A percentile compares a stretch with the other conserved stretches of the same genome.
Conservation (phyloP, 2,113 vertebrate genomes). For the Callopanchax toddi region DNA sequence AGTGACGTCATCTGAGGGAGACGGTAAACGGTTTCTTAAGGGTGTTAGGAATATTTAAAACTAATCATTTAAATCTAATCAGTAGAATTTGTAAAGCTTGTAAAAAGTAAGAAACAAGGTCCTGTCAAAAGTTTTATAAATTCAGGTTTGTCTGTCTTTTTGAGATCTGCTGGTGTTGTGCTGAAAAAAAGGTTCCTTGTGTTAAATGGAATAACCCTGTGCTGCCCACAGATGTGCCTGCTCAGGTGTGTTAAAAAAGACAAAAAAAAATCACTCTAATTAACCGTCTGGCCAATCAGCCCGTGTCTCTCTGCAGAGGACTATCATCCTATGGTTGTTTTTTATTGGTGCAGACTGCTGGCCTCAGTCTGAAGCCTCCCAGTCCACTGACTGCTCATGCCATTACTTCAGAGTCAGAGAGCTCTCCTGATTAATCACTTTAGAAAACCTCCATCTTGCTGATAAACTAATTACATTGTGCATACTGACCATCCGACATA, state of each 20-base stretch:
- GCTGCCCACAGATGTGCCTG: background rate
- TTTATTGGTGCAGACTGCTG: background rate
- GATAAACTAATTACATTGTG: constrained; percentile 80
- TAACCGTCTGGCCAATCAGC: background rate
- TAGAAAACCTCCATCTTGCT: constrained; percentile 71
- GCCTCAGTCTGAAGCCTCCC: constrained; percentile 5
- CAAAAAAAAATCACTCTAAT: background rate
- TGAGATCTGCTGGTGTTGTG: no score
- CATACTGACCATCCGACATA: constrained; percentile 74
- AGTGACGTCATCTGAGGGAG: no score
- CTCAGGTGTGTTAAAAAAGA: background rate
- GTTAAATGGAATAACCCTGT: no score
- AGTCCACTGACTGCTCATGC: constrained; percentile 11
- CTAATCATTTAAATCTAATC: no score
- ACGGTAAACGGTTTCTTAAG: no score
- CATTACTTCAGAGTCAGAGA: constrained; percentile 26
- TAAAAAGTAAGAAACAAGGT: no score
- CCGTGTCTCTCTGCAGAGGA: background rate
- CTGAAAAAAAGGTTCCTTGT: no score
- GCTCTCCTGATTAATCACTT: constrained; percentile 73
- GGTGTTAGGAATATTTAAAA: no score
- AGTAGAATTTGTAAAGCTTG: no score
- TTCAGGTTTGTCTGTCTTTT: no score
- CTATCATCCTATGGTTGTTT: background rate
- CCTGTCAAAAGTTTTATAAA: no score